These are phyloP conservation scores for Bettongia penicillata DNA, from an alignment of 2,113 vertebrate species.

Conservation along the genomic window DNA sequence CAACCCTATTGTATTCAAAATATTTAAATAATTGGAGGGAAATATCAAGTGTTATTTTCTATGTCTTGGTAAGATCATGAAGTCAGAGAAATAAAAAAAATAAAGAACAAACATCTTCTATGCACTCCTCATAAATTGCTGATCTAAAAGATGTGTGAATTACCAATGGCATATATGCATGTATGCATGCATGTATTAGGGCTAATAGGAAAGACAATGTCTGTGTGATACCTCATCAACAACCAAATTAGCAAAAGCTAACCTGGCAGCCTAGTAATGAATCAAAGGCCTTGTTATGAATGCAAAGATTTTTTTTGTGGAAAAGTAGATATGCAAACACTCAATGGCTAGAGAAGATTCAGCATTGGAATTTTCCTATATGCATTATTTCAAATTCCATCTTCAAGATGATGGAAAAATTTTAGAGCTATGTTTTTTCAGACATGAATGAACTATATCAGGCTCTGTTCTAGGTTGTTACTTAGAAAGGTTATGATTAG, in stretches of 20 bases:
- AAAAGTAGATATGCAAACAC: neutral
- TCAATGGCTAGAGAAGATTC: neutral
- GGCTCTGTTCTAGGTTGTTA: neutral
- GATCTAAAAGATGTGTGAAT: neutral
- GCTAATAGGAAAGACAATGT: neutral
- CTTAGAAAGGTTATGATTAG: neutral
- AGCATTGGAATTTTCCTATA: neutral
- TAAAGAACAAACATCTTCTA: neutral
- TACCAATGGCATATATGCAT: no score
- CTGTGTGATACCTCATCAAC: neutral
- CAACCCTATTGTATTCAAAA: neutral
- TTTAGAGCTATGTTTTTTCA: neutral
- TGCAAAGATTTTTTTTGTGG: neutral
- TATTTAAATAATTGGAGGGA: neutral
- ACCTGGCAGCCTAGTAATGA: neutral
- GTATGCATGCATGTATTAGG: no score
- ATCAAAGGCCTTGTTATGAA: neutral
- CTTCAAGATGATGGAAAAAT: neutral
- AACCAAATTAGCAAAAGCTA: neutral
- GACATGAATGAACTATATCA: neutral
- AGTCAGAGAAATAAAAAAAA: neutral
- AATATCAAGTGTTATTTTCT: neutral
- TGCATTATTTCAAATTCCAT: neutral
- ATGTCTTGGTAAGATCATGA: neutral
- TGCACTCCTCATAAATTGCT: neutral